Conservation (phyloP, 2,797 vertebrate species). For the Sebastiscus albofasciatus region DNA sequence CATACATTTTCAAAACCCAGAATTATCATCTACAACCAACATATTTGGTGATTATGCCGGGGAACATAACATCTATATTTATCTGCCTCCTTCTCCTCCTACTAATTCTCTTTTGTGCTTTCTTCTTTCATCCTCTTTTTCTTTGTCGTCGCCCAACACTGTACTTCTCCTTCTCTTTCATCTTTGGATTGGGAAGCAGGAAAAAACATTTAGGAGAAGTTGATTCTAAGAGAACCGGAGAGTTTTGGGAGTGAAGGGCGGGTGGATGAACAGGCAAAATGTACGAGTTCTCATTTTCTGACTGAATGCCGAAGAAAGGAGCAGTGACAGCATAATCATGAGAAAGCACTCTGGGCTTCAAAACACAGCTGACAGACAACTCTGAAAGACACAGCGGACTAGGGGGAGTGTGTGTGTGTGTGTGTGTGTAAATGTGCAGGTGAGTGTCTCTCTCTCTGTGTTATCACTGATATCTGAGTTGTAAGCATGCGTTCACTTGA, state of each 20-base stretch:
- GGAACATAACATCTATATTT: slow-evolving; percentile 60
- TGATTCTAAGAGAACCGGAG: slow-evolving; percentile 30
- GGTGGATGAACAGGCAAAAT: slow-evolving; percentile 58
- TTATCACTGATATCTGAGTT: slow-evolving; percentile 13
- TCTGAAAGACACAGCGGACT: slow-evolving; percentile 49
- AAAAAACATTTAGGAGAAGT: slow-evolving; percentile 47
- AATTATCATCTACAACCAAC: slow-evolving; percentile 56
- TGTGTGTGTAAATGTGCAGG: background rate
- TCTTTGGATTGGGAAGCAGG: slow-evolving; percentile 15
- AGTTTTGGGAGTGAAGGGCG: slow-evolving; percentile 24
- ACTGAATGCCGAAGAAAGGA: slow-evolving; percentile 68
- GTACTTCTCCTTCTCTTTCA: slow-evolving; percentile 17
- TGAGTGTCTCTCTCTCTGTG: background rate
- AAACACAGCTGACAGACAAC: slow-evolving; percentile 65
- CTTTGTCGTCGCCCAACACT: slow-evolving; percentile 13
- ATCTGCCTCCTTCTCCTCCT: slow-evolving; percentile 59
- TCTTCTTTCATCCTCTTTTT: slow-evolving; percentile 35
- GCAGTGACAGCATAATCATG: slow-evolving; percentile 74
- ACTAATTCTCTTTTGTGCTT: slow-evolving; percentile 49
- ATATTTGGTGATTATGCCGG: slow-evolving; percentile 58
- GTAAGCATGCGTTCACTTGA: slow-evolving; percentile 25
- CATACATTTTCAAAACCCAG: slow-evolving; percentile 60
- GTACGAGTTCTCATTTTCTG: slow-evolving; percentile 57
- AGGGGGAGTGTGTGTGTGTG: slow-evolving; percentile 4
- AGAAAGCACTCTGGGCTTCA: slow-evolving; percentile 56